Conservation (phyloP, 2,113 vertebrate species). For the Excalfactoria chinensis region DNA sequence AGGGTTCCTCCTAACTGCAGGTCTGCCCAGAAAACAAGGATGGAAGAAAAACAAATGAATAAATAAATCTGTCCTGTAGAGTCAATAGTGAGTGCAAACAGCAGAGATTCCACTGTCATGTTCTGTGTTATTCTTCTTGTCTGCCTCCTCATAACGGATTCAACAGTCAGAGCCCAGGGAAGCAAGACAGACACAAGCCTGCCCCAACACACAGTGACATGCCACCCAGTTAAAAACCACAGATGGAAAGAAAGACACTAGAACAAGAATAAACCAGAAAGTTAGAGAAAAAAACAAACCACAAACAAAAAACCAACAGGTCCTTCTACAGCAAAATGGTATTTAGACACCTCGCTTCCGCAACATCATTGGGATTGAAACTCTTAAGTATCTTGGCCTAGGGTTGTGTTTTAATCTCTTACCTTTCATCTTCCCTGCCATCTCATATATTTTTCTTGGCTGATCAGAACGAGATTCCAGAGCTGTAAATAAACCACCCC, state of each 20-base stretch:
- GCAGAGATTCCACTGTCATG: neutral
- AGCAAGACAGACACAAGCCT: neutral
- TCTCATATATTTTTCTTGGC: conserved; percentile 86
- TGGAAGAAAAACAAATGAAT: neutral
- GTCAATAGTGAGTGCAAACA: neutral
- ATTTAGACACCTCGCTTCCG: neutral
- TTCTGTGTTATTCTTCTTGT: neutral
- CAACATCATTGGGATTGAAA: neutral
- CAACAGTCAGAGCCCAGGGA: neutral
- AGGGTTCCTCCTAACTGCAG: conserved; percentile 87
- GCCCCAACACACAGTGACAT: neutral
- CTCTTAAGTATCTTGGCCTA: neutral
- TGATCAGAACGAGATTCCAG: conserved; percentile 87
- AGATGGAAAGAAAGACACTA: neutral
- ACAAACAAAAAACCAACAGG: neutral
- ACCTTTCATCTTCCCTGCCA: conserved; percentile 94
- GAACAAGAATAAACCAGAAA: neutral
- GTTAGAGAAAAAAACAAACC: neutral
- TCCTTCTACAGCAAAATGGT: neutral
- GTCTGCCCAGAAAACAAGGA: conserved; percentile 78
- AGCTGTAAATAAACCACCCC: conserved; percentile 91
- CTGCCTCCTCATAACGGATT: neutral
- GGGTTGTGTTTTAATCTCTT: conserved; percentile 14
- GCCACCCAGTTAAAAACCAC: neutral
- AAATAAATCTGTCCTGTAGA: neutral